Base-by-base conservation (phyloP, 1,140 invertebrate species). In the Gonatopus flavifemur region DNA sequence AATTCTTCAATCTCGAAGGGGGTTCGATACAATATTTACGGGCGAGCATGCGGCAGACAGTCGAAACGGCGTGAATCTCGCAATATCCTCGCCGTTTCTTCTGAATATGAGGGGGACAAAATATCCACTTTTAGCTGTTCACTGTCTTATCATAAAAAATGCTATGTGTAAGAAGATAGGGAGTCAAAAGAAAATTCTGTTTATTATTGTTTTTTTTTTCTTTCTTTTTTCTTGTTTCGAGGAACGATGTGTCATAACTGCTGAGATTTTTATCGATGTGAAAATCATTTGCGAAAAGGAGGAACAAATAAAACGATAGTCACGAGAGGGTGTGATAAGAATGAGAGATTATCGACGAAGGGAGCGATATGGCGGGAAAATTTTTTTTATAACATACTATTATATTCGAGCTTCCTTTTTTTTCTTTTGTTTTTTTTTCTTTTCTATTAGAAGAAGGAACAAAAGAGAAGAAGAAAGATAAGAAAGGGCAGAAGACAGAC, bases 91-190 rank as follows among this genome's bases (percentile, higher is more conserved):
- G 43, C 36, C 59, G 42, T 44, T 49, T 62, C 46, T 33, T 50
- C n/a, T n/a, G n/a, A n/a, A n/a, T n/a, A n/a, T n/a, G n/a, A n/a
- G n/a, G n/a, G n/a, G n/a, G n/a, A n/a, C n/a, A n/a, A n/a, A n/a
- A n/a, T n/a, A n/a, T 58, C 58, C 57, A n/a, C n/a, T 67, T 67
- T 64, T 67, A 67, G 56, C 66, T 67, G 66, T 69, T 66, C 64
- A 67, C 65, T 66, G 60, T 65, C 58, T 60, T 62, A 59, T 58
- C 61, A 65, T 64, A n/a, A n/a, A n/a, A n/a, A n/a, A n/a, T 64
- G 61, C 66, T 69, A 64, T 55, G 55, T 62, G 57, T 66, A 55
- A 66, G 57, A 44, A 51, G 42, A 52, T 49, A 50, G n/a, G n/a
- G n/a, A n/a, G n/a, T n/a, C 49, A 62, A 22, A 64, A 47, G 28